Evolutionary conservation across 2,797 vertebrate species (phyloP), one percentile per base, ranked within the genome.

Genomic region (Phyllotis vaccarum): DNA sequence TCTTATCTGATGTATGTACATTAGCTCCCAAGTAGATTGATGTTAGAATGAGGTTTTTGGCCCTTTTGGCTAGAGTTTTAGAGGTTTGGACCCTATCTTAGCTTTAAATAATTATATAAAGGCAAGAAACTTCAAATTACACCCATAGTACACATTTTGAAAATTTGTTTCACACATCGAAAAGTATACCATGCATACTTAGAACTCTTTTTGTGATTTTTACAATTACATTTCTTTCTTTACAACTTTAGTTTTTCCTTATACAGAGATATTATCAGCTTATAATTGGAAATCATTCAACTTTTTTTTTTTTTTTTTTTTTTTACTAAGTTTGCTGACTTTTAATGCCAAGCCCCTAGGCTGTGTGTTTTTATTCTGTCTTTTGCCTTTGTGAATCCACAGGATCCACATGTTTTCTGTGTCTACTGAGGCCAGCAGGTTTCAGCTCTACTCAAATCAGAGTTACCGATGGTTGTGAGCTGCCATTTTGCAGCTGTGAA

Each of bases 121-220:
- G n/a, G n/a, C n/a, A n/a, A n/a, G n/a, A n/a, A n/a, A n/a, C n/a
- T n/a, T n/a, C n/a, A n/a, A n/a, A n/a, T n/a, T n/a, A n/a, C n/a
- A n/a, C 3, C 49, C 81, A 64, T 27, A 66, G n/a, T 94, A 64
- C 17, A 92, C 72, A 87, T 60, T 90, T 40, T 90, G 66, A 8
- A 97, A 49, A 31, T 88, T 75, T 98, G 95, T 58, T 8, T 75
- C 86, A 17, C 31, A n/a, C 27, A 64, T 83, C 3, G 29, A 66
- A 86, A 95, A 93, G 29, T 27, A 54, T 90, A 97, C 89, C 52
- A 94, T 91, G 74, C 78, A 56, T 5, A 82, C 93, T n/a, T 27
- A 7, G 21, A 92, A 75, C 62, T 90, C 68, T 87, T 29, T 95
- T 96, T 95, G 21, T 88, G 91, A 21, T 96, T 24, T 93, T 96